Evolutionary conservation across 2,888 invertebrate species (phyloP).

Genomic region (Apotomis turbidana): DNA sequence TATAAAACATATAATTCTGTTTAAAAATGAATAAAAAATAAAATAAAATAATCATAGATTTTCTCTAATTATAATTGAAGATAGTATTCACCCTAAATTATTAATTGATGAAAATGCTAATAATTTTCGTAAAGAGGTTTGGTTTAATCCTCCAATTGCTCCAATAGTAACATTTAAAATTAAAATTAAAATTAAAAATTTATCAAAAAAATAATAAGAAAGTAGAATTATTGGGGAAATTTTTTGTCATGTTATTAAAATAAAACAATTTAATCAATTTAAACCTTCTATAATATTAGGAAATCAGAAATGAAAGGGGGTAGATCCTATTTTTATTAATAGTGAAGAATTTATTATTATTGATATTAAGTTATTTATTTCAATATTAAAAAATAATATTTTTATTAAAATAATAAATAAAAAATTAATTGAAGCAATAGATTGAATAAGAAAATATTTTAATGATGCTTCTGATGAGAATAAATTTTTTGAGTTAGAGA

Average conservation of each 20-base stretch:
- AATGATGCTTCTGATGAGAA: slow-evolving; percentile 80
- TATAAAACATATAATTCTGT: slow-evolving; percentile 70
- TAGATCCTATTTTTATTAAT: slow-evolving; percentile 83
- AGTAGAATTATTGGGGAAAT: slow-evolving; percentile 84
- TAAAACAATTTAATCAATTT: slow-evolving; percentile 81
- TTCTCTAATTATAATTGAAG: slow-evolving; percentile 73
- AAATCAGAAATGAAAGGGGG: slow-evolving; percentile 85
- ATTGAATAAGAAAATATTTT: slow-evolving; percentile 85
- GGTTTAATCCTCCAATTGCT: slow-evolving; percentile 80
- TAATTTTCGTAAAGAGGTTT: slow-evolving; percentile 83
- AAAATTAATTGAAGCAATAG: slow-evolving; percentile 82
- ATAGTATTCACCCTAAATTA: slow-evolving; percentile 84
- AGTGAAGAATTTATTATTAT: slow-evolving; percentile 70
- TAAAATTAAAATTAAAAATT: slow-evolving; percentile 73
- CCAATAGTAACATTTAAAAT: slow-evolving; percentile 76
- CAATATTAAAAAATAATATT: slow-evolving; percentile 66
- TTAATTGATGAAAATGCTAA: slow-evolving; percentile 86
- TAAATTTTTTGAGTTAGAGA: slow-evolving; percentile 75
- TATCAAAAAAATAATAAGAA: slow-evolving; percentile 73
- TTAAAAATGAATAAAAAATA: slow-evolving; percentile 73
- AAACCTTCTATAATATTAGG: slow-evolving; percentile 84
- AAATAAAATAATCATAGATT: slow-evolving; percentile 76
- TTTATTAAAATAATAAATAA: slow-evolving; percentile 76
- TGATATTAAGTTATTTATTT: slow-evolving; percentile 57
- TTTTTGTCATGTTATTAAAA: slow-evolving; percentile 87